A percentile compares a stretch with the other conserved stretches of the same genome.
Evolutionary conservation across 2,797 vertebrate species (phyloP).

Genomic region (Ctenopoma multispine): DNA sequence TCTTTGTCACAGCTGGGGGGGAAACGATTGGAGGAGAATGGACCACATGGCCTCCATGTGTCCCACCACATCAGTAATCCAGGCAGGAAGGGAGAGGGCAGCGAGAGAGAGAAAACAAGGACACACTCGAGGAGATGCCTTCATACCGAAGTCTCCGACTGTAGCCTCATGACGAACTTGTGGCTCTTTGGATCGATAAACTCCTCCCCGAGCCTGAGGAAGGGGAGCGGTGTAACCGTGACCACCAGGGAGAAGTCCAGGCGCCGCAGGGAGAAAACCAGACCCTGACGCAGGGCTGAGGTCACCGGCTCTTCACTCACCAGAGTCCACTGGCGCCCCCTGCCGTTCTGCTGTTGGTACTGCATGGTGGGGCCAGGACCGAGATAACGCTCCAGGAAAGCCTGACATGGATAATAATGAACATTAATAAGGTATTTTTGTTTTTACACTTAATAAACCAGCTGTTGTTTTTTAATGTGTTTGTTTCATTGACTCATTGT

Average conservation of each 20-base stretch:
- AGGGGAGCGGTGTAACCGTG: slow-evolving; percentile 90
- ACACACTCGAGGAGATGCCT: fast-evolving
- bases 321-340: slow-evolving; percentile 95
- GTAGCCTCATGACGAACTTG: slow-evolving; percentile 95
- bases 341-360: slow-evolving; percentile 91
- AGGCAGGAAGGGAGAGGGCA: neutral
- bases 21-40: slow-evolving; percentile 19
- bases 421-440: too few relatives aligned
- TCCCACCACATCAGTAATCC: slow-evolving; percentile 20
- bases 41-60: slow-evolving; percentile 15
- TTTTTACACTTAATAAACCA: too few relatives aligned
- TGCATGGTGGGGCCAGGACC: slow-evolving; percentile 91
- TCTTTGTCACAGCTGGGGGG: slow-evolving; percentile 23
- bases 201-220: slow-evolving; percentile 92
- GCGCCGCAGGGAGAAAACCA: slow-evolving; percentile 91
- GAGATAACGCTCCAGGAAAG: slow-evolving; percentile 93
- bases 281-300: slow-evolving; percentile 88
- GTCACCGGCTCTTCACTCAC: slow-evolving; percentile 95
- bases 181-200: slow-evolving; percentile 96
- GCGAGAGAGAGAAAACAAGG: fast-evolving
- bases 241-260: slow-evolving; percentile 94
- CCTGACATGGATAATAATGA: slow-evolving; percentile 67
- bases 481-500: too few relatives aligned
- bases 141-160: slow-evolving; percentile 93
- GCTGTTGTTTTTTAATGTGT: too few relatives aligned